Base-by-base conservation (phyloP, 2,113 vertebrate species). In the Trichomycterus rosablanca region DNA sequence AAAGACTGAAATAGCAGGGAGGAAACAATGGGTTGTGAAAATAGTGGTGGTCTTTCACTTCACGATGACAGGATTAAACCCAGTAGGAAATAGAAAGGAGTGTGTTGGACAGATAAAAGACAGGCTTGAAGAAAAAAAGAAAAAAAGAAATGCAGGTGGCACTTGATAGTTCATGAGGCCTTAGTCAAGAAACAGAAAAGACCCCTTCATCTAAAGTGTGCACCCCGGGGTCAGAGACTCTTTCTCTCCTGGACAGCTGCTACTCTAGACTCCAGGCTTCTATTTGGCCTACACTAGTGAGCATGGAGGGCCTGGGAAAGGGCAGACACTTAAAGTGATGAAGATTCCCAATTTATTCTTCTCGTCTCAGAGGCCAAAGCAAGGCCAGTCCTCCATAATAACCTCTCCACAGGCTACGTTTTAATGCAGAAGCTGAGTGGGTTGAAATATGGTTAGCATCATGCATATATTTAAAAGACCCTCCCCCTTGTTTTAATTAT, bases 251-350 rank as follows among this genome's bases (percentile, higher is more conserved):
- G 46, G 58, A 59, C 23, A 62, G 50, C 61, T 63, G 34, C 54
- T 68, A 52, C 42, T 64, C 20, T 10, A 56, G 45, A 22, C 39
- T 43, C 48, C 30, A 48, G 60, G 68, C 59, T 67, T 66, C 43
- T 55, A 54, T 46, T 44, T 32, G 55, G 59, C 56, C 66, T 76
- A 10, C 48, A 45, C 56, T 23, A 59, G 49, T 61, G 42, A 46
- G 51, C 69, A 35, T 30, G 50, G 23, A 62, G 74, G 74, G 70
- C 71, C 69, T 78, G 74, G 72, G 74, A 78, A 69, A 54, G 51
- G 59, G 63, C 34, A 57, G 50, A 46, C 30, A 45, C 37, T 22
- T 51, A 30, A 51, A 22, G 20, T 63, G 48, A 39, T 26, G 18
- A 10, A 39, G 46, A 37, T 45, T 59, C 52, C 43, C 46, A 39